Evolutionary conservation across 2,113 vertebrate genomes (phyloP), one percentile per base, ranked within the genome.

Genomic region (Oryctolagus cuniculus): DNA sequence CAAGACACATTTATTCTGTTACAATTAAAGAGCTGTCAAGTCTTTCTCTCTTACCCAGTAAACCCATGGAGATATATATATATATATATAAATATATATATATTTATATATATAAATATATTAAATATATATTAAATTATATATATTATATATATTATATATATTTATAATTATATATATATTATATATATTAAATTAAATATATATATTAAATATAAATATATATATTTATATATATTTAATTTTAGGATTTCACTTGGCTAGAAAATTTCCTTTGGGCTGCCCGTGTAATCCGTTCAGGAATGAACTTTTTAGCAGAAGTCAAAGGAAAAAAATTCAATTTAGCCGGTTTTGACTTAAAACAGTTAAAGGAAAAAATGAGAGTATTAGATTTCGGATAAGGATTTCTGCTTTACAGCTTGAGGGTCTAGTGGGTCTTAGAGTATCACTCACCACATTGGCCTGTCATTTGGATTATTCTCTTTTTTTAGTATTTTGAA

Each of bases 371-470:
- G 91, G 95, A 96, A 94, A 97, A 95, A 95, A 90, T 12, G 94
- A 85, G 94, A 96, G 66, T 94, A 93, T 91, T 92, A 90, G n/a
- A 97, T 97, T 97, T 85, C 87, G 80, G 38, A 63, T 96, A 81
- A 92, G 94, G 86, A 82, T 61, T 93, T 87, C 97, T 91, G n/a
- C 96, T 6, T 22, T 82, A 96, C 94, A 98, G 88, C 98, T 93
- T 98, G 94, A 96, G 70, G 69, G 34, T 92, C 34, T 70, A 84
- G 31, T 69, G 44, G 75, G 1, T 80, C 81, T 77, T 91, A 85
- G 97, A 36, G 38, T 89, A n/a, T 49, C 92, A 93, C 75, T 94
- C 64, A 58, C 63, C 55, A 49, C 89, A 55, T 80, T 94, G n/a
- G 83, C 31, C 77, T 72, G 55, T 91, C n/a, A 80, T 97, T 75